Evolutionary conservation across 92 coral and sea anemone genomes (phyloP), one percentile per base, ranked within the genome.

Genomic region (Phenganax subtilis): DNA sequence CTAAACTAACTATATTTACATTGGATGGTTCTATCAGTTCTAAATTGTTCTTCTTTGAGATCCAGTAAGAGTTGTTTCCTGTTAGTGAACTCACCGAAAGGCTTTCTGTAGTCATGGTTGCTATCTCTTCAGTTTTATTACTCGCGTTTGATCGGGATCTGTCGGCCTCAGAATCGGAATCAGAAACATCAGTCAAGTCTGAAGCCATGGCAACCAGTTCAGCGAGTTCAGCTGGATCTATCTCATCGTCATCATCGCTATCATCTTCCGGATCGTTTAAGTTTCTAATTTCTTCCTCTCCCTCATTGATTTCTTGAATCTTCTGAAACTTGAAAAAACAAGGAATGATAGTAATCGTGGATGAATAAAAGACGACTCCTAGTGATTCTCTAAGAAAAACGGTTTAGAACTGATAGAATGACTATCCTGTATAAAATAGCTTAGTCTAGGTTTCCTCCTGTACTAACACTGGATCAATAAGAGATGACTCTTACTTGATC

Each of bases 191-290:
- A 3, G 91, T 88, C 64, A 82, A 76, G 15, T 90, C 98, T 8
- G 88, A 86, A 62, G 98, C 96, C 97, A 93, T 92, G 55, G 98
- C 98, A 83, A 93, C 98, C 68, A 93, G 87, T 53, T 91, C 87
- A 20, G 98, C 98, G 51, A 93, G 81, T 72, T 93, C 98, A 83
- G 90, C 91, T 82, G 92, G 89, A 25, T 88, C 91, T 30, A 93
- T 88, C 84, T 92, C 98, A 81, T 92, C 93, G 58, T 93, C 98
- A 55, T 93, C 98, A 74, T 90, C 85, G 71, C 88, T 94, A 71
- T 93, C 98, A 73, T 88, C 92, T 79, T 90, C 94, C 65, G 91
- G 97, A 66, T 91, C 93, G 8, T 86, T 84, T 10, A 88, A 93
- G 62, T 90, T 88, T 75, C 91, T 91, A 37, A 37, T 37, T 56